A percentile compares a stretch with the other conserved stretches of the same genome.
Conservation (phyloP, 2,888 invertebrate genomes). For the Pocota personata region DNA sequence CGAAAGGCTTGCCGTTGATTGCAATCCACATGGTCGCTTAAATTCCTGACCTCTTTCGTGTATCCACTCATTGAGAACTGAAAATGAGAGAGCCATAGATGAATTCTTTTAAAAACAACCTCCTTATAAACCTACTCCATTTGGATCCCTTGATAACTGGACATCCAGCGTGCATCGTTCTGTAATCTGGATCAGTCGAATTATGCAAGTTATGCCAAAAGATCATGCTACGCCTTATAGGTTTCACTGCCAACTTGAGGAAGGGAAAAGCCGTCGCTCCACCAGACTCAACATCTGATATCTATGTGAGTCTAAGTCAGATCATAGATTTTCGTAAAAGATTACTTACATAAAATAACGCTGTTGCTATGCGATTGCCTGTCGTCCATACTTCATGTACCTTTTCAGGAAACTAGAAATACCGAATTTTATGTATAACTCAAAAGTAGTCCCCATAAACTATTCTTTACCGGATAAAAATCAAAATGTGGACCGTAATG, state of each 20-base stretch:
- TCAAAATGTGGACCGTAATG: conserved; percentile 87
- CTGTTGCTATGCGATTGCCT: conserved; percentile 42
- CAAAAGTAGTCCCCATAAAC: conserved; percentile 7
- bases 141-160: conserved; percentile 96
- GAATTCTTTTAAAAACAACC: background rate
- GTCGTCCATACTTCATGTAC: background rate
- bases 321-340: background rate
- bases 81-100: conserved; percentile 76
- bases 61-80: conserved; percentile 92
- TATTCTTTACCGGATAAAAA: conserved; percentile 78
- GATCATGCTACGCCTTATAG: conserved; percentile 84
- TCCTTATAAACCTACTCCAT: conserved; percentile 88
- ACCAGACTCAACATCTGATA: conserved; percentile 85
- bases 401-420: background rate
- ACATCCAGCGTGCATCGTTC: conserved; percentile 95
- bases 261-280: conserved; percentile 86
- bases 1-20: conserved; percentile 74
- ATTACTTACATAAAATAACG: conserved; percentile 46
- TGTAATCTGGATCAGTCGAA: conserved; percentile 93
- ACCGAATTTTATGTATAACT: background rate
- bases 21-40: conserved; percentile 83
- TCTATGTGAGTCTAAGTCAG: conserved; percentile 79
- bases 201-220: conserved; percentile 86
- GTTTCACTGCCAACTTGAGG: conserved; percentile 83
- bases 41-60: conserved; percentile 93